Evolutionary conservation across 2,113 vertebrate species (phyloP), one percentile per base, ranked within the genome.

Genomic region (Hassar affinis): DNA sequence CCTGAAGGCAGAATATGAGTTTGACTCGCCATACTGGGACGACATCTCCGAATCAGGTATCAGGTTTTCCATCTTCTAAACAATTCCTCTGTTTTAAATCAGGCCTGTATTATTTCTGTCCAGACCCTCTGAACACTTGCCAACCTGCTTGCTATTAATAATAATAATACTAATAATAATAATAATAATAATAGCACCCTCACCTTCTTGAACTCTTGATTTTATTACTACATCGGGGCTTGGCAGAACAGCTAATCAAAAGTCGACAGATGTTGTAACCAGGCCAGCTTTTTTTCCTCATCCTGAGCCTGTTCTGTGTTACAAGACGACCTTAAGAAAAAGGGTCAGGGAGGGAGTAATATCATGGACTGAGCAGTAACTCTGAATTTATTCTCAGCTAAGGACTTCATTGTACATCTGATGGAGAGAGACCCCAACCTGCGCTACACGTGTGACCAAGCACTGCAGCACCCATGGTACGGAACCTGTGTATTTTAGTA

Each of bases 11-110:
- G 97, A 99, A 85, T 99, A 98, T 0, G 98, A 99, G 92, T 99
- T 99, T 9, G 98, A 99, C 91, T 99, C 97, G 42, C 98, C 98
- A 5, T 99, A 99, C 90, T 99, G 98, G 98, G 98, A 99, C 0
- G 98, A 98, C 89, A 99, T 99, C 92, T 99, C 98, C 0, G 98
- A 99, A 35, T 99, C 97, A 42, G 98, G 98, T 99, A 95, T 87
- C 85, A 35, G 2, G 2, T 30, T 47, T 33, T 79, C 22, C 38
- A 4, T 72, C 59, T 30, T 30, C n/a, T 56, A 22, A 42, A 30
- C 20, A 12, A n/a, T 12, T 11, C 12, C 45, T n/a, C 61, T 80
- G 45, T 61, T 68, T 62, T 75, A 14, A 6, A 56, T 51, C 57
- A 15, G 27, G 25, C n/a, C 81, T 76, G 20, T 25, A 17, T 54